These are phyloP conservation scores for Embiotoca jacksoni DNA, from an alignment of 2,113 vertebrate species.

Conservation along the genomic window DNA sequence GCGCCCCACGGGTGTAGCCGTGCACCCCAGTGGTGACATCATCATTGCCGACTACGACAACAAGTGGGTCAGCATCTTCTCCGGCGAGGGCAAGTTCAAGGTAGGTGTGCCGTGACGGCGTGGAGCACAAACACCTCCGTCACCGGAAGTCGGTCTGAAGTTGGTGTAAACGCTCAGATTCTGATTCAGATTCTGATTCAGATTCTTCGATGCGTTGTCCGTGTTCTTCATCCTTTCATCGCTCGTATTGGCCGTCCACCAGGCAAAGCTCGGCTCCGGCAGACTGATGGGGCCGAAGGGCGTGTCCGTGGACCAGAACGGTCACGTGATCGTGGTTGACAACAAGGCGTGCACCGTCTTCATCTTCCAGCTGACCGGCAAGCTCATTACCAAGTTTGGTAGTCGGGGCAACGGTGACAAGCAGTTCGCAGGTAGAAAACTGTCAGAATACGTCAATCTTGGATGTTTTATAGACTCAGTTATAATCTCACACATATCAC, in stretches of 20 bases:
- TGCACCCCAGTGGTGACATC: conserved; percentile 96
- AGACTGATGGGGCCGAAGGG: conserved; percentile 98
- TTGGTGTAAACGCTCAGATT: no score
- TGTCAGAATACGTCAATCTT: no score
- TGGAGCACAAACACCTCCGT: background rate
- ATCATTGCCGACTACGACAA: conserved; percentile 99
- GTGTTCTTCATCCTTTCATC: background rate
- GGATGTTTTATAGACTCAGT: background rate
- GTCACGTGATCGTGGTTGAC: conserved; percentile 97
- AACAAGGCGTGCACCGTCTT: conserved; percentile 98
- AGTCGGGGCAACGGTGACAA: conserved; percentile 97
- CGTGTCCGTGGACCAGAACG: conserved; percentile 95
- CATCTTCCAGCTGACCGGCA: conserved; percentile 97
- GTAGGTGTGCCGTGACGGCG: conserved; percentile 68
- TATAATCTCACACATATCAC: background rate
- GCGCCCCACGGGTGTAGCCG: conserved; percentile 95
- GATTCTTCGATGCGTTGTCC: no score
- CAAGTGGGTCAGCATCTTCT: conserved; percentile 99
- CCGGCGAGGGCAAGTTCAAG: conserved; percentile 97
- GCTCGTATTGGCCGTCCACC: conserved; percentile 30
- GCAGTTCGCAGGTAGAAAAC: conserved; percentile 94
- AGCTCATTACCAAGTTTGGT: conserved; percentile 95
- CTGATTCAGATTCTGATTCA: no score
- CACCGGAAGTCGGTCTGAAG: no score
- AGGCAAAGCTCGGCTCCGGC: conserved; percentile 97